Evolutionary conservation across 2,113 vertebrate genomes (phyloP).

Genomic region (Lonchura striata): DNA sequence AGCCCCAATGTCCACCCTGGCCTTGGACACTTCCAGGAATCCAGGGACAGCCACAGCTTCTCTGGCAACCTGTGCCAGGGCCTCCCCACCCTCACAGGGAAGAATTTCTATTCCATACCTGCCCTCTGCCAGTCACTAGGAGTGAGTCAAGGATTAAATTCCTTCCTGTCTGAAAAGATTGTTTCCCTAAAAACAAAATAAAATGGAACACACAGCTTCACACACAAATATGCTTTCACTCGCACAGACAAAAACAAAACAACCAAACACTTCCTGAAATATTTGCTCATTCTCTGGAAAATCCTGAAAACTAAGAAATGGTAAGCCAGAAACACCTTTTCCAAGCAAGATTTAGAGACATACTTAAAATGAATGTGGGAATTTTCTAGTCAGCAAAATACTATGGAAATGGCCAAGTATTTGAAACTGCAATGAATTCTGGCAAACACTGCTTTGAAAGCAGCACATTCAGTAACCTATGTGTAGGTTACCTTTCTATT

Average conservation of each 20-base stretch:
- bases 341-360: neutral
- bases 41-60: neutral
- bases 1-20: rapidly evolving
- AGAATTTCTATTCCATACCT: neutral
- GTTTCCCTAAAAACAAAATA: neutral
- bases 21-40: neutral
- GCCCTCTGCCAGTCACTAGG: neutral
- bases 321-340: neutral
- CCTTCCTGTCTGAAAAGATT: neutral
- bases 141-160: neutral
- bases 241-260: neutral
- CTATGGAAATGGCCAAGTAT: rapidly evolving
- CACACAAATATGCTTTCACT: neutral
- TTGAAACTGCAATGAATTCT: neutral
- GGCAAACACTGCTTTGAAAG: neutral
- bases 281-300: neutral
- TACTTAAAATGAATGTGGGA: neutral
- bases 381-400: neutral
- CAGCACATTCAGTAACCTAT: neutral
- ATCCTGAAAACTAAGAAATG: neutral
- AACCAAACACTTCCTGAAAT: neutral
- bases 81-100: rapidly evolving
- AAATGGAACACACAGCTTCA: neutral
- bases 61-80: neutral
- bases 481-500: neutral